Evolutionary conservation across 2,797 vertebrate species (phyloP), one percentile per base, ranked within the genome.

Genomic region (Ibycter americanus): DNA sequence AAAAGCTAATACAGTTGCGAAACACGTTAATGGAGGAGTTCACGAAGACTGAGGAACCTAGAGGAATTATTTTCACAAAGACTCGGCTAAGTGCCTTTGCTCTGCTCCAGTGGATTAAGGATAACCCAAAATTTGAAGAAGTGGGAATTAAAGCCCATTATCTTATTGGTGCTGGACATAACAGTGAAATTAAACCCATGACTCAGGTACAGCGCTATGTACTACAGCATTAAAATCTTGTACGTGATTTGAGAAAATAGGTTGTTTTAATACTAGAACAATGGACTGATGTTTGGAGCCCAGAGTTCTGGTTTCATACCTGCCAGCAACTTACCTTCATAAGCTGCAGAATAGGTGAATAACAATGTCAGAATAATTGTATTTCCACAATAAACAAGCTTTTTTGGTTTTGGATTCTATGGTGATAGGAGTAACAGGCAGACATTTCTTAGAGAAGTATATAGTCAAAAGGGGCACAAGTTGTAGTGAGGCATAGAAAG

Each of bases 31-130:
- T 99, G 97, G 97, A 98, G 15, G 98, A 99, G 94, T 99, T 99
- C 96, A 99, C 98, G 0, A 98, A 95, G 95, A 98, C 98, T 46
- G 47, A 90, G 9, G 74, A 97, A 34, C 98, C 99, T 19, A 98
- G 99, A 89, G 99, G 99, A 88, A 99, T 99, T 79, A 98, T 99
- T 97, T 99, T 99, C 97, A 99, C 99, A 71, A 99, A 99, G 98
- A 99, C 99, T 15, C 99, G 99, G 11, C 98, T 98, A 90, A 99
- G 99, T 42, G 99, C 99, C 59, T 98, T 98, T 42, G 99, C 99
- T 71, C 98, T 99, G 12, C 98, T 96, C 81, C 98, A 99, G 88
- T 99, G 99, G 99, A 98, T 99, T 95, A 97, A 97, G 78, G 99
- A 99, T 95, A 99, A 99, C 94, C 77, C 98, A 62, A 99, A 99